Conservation (phyloP, 2,797 vertebrate genomes). For the Oryzias sinensis region DNA sequence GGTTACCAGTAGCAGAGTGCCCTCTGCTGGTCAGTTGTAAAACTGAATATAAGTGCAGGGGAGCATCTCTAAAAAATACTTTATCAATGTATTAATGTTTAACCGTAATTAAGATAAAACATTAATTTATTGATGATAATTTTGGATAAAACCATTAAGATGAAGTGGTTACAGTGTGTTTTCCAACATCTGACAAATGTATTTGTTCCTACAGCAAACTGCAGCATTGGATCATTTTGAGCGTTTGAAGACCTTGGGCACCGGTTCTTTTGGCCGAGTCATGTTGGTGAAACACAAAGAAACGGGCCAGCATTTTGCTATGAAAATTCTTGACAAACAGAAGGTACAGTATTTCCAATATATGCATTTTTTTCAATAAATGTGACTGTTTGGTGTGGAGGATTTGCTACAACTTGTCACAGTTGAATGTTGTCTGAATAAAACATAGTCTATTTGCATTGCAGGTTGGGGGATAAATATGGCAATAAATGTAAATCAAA, state of each 20-base stretch:
- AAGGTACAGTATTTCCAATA: slow-evolving; percentile 76
- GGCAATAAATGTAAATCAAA: no score
- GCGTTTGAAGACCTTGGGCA: slow-evolving; percentile 92
- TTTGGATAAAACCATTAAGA: not conserved
- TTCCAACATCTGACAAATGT: no score
- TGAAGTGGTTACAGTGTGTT: no score
- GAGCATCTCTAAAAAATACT: not conserved
- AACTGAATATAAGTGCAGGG: not conserved
- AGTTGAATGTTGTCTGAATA: not conserved
- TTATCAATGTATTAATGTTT: not conserved
- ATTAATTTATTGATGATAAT: not conserved
- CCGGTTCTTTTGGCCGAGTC: slow-evolving; percentile 91
- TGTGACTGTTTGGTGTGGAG: not conserved
- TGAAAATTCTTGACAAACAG: slow-evolving; percentile 98
- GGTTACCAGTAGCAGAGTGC: slow-evolving; percentile 34
- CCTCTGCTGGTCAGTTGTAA: slow-evolving; percentile 65
- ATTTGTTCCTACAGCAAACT: slow-evolving; percentile 79
- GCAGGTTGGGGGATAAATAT: no score
- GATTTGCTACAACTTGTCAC: not conserved
- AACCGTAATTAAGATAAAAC: not conserved
- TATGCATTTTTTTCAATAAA: not conserved
- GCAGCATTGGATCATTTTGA: slow-evolving; percentile 91
- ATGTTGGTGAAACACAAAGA: slow-evolving; percentile 94
- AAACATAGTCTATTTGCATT: no score
- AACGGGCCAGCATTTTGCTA: slow-evolving; percentile 87